phyloP scores from a whole-genome alignment of 1,140 invertebrate species.

The Charaxes varanes region DNA sequence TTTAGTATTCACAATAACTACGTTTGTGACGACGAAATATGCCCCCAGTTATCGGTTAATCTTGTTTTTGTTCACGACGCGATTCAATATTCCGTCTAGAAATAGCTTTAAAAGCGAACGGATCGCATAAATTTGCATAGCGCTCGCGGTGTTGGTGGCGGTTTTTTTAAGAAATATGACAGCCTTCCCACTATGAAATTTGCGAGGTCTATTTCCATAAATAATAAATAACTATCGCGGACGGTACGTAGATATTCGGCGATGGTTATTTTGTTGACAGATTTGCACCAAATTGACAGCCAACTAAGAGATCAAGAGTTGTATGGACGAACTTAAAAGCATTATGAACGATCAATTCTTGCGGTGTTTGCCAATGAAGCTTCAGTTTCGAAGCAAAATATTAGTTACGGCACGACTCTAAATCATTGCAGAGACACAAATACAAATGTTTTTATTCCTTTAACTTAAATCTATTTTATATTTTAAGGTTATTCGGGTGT shows the following conservation, averaged over 20 bases:
- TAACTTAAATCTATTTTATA: no score
- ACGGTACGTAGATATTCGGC: slow-evolving; percentile 54
- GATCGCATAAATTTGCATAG: slow-evolving; percentile 70
- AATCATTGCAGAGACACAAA: no score
- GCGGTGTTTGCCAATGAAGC: no score
- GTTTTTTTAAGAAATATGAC: slow-evolving; percentile 67
- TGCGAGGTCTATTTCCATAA: slow-evolving; percentile 68
- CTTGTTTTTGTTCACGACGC: slow-evolving; percentile 42
- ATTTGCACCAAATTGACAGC: slow-evolving; percentile 66
- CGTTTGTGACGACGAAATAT: slow-evolving; percentile 49
- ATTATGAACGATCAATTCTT: no score
- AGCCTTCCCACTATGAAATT: slow-evolving; percentile 57
- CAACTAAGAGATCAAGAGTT: no score
- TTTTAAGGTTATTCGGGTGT: no score
- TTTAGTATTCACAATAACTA: slow-evolving; percentile 23
- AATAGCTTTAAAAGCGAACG: slow-evolving; percentile 62
- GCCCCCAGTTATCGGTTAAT: slow-evolving; percentile 39
- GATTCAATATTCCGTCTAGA: slow-evolving; percentile 60
- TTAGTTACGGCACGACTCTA: no score
- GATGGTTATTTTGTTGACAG: slow-evolving; percentile 64
- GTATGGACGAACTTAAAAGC: no score
- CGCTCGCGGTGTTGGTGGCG: slow-evolving; percentile 43
- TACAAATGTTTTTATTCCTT: no score
- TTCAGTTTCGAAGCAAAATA: no score
- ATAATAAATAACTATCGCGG: slow-evolving; percentile 69